Percentiles rank a stretch among this genome's conserved stretches.
Conservation (phyloP, 2,113 vertebrate species). For the Ameiurus melas region DNA sequence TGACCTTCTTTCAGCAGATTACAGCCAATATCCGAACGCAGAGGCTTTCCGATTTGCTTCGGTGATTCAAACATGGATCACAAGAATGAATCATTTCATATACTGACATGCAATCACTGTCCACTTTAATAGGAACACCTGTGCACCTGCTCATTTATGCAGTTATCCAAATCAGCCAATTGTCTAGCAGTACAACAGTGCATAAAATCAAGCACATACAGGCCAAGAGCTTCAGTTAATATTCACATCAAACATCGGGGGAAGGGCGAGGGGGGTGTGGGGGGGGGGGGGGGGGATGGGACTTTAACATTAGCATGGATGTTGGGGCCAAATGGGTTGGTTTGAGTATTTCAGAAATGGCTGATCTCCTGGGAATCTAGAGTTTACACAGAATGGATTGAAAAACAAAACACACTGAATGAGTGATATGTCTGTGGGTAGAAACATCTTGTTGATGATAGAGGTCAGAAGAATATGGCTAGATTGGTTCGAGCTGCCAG, state of each 20-base stretch:
- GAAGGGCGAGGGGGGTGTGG: no score
- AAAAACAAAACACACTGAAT: no score
- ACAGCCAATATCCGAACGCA: not conserved
- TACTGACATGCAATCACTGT: not conserved
- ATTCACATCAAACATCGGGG: not conserved
- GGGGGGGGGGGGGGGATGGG: no score
- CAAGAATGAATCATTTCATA: not conserved
- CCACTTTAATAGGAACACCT: not conserved
- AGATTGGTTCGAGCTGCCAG: no score
- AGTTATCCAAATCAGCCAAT: not conserved
- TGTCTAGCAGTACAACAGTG: not conserved
- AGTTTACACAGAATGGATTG: no score
- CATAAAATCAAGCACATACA: not conserved
- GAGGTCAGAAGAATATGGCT: no score
- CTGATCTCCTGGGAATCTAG: no score
- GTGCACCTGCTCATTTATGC: not conserved
- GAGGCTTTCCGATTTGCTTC: not conserved
- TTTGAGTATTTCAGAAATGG: no score
- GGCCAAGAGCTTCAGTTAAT: not conserved
- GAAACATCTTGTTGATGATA: no score
- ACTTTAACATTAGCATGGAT: not conserved
- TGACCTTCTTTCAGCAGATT: constrained; percentile 42
- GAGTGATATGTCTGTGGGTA: no score
- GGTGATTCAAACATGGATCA: not conserved
- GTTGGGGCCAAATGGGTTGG: not conserved